These are phyloP conservation scores for Leptosomus discolor DNA, from an alignment of 2,113 vertebrate genomes.

Conservation along the genomic window DNA sequence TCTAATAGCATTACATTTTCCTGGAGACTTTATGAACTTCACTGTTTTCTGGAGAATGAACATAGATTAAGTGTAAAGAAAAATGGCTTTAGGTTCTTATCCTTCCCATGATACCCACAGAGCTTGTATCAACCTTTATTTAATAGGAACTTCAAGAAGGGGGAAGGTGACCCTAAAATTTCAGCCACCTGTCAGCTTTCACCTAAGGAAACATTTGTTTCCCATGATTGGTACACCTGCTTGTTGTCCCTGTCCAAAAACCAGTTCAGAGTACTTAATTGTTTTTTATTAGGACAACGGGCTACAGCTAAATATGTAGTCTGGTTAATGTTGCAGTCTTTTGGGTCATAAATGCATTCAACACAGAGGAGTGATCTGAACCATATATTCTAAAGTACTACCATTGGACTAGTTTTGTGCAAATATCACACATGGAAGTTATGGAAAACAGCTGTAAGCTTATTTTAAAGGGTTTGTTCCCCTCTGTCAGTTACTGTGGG, in stretches of 20 bases:
- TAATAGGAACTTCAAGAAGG: not conserved
- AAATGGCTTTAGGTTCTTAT: not conserved
- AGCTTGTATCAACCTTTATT: not conserved
- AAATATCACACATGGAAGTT: not conserved
- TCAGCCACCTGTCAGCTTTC: not conserved
- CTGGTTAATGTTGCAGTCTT: not conserved
- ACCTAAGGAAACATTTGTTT: not conserved
- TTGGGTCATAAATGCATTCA: not conserved
- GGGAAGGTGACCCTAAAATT: not conserved
- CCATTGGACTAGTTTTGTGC: not conserved
- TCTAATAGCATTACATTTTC: constrained; percentile 1
- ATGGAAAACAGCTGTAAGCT: not conserved
- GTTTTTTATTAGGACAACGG: not conserved
- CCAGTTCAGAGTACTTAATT: not conserved
- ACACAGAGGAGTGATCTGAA: not conserved
- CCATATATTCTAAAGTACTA: not conserved
- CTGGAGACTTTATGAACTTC: not conserved
- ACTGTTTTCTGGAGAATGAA: not conserved
- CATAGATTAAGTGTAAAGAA: not conserved
- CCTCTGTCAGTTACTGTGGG: not conserved
- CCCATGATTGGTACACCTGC: not conserved
- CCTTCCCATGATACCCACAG: not conserved
- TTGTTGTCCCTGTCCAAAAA: not conserved
- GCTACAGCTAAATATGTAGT: not conserved
- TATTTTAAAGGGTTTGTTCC: not conserved